Percentiles rank a stretch among this genome's conserved stretches.
Conservation (phyloP, 2,888 invertebrate species). For the Sarcophaga carnaria region DNA sequence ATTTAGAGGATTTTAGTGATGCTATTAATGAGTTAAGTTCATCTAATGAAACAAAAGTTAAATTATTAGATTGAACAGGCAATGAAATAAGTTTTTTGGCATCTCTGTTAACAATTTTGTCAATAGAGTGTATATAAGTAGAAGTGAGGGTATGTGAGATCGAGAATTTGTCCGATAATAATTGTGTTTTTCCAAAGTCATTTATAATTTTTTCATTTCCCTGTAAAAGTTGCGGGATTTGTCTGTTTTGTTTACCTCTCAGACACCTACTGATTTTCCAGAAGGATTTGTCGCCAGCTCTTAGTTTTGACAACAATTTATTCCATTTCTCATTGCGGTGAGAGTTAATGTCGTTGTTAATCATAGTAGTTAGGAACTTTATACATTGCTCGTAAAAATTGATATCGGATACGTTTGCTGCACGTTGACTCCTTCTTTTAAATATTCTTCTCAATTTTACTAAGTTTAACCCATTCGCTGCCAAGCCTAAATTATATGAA, state of each 20-base stretch:
- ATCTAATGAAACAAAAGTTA: not conserved
- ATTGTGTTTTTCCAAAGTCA: not conserved
- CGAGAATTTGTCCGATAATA: not conserved
- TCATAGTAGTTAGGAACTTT: slow-evolving; percentile 7
- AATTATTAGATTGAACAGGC: not conserved
- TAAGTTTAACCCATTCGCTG: not conserved
- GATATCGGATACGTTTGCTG: not conserved
- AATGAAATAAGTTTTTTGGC: not conserved
- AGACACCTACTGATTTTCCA: too few species aligned
- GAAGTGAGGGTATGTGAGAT: not conserved
- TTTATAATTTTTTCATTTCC: too few species aligned
- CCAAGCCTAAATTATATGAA: too few species aligned
- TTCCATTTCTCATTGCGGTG: slow-evolving; percentile 16
- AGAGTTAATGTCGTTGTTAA: slow-evolving; percentile 12
- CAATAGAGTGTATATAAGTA: not conserved
- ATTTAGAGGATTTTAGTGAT: slow-evolving; percentile 6
- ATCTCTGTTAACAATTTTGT: not conserved
- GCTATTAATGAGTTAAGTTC: not conserved
- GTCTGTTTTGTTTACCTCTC: too few species aligned
- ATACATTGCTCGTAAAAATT: slow-evolving; percentile 28
- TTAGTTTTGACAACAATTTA: not conserved
- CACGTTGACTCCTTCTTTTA: slow-evolving; percentile 17
- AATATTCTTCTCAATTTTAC: slow-evolving; percentile 25
- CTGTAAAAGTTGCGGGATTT: too few species aligned
- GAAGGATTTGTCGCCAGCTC: too few species aligned